Evolutionary conservation across 1,140 invertebrate genomes (phyloP).

Genomic region (Copidosoma floridanum): DNA sequence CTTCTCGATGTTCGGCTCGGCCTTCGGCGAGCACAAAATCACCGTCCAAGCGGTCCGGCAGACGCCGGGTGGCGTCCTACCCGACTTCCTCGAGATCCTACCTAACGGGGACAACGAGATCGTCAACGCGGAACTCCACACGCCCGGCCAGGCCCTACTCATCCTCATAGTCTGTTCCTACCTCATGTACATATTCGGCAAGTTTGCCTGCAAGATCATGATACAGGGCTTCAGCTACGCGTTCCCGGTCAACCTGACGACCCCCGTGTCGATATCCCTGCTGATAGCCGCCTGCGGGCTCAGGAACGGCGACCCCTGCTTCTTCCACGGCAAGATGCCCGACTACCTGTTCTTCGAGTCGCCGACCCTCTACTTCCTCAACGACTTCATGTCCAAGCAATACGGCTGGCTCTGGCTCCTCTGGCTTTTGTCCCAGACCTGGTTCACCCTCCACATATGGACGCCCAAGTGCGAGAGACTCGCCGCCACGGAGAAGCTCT

Average conservation of each 20-base stretch:
- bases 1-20: slow-evolving; percentile 71
- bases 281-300: slow-evolving; percentile 87
- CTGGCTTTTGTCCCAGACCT: slow-evolving; percentile 92
- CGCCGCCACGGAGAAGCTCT: slow-evolving; percentile 93
- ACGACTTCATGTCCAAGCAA: slow-evolving; percentile 82
- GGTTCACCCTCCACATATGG: slow-evolving; percentile 96
- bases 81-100: slow-evolving; percentile 72
- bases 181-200: slow-evolving; percentile 88
- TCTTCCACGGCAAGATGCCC: slow-evolving; percentile 80
- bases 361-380: slow-evolving; percentile 76
- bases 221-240: slow-evolving; percentile 96
- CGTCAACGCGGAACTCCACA: slow-evolving; percentile 67
- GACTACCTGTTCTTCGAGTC: slow-evolving; percentile 89
- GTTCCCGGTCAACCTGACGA: slow-evolving; percentile 88
- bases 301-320: slow-evolving; percentile 80
- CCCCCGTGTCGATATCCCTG: slow-evolving; percentile 85
- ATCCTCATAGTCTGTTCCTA: slow-evolving; percentile 83
- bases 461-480: slow-evolving; percentile 95
- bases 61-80: slow-evolving; percentile 56
- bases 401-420: slow-evolving; percentile 91
- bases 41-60: slow-evolving; percentile 70
- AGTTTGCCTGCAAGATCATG: slow-evolving; percentile 94
- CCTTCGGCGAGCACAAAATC: slow-evolving; percentile 77
- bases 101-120: slow-evolving; percentile 70
- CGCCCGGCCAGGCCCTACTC: slow-evolving; percentile 75